Evolutionary conservation across 2,113 vertebrate genomes (phyloP).

Genomic region (Spheniscus mendiculus): DNA sequence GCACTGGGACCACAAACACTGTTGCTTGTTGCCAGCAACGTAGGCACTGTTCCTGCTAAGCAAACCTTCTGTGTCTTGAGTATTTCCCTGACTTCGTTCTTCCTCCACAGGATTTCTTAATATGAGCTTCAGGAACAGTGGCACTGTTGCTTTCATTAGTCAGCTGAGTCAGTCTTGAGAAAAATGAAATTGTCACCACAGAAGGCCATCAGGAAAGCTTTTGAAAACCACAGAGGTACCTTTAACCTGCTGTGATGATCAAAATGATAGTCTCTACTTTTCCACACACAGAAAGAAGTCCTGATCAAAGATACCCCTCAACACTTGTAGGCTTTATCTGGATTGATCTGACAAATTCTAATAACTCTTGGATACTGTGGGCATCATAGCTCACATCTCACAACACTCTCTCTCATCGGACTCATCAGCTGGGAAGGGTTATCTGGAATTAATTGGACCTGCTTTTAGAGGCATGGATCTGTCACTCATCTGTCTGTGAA

Average conservation of each 20-base stretch:
- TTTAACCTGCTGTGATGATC: background rate
- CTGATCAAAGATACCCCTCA: background rate
- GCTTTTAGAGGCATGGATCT: background rate
- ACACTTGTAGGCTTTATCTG: background rate
- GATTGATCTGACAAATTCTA: background rate
- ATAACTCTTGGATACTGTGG: background rate
- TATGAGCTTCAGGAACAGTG: background rate
- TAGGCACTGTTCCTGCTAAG: background rate
- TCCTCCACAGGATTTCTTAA: background rate
- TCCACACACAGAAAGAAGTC: background rate
- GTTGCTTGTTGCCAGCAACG: background rate
- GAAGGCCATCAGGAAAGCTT: background rate
- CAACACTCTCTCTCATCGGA: background rate
- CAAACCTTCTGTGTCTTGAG: background rate
- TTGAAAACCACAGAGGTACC: background rate
- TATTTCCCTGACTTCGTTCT: background rate
- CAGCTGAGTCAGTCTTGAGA: background rate
- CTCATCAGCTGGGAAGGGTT: background rate
- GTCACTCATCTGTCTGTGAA: background rate
- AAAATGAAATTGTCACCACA: background rate
- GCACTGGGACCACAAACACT: background rate
- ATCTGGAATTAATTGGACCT: background rate
- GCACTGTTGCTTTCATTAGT: background rate
- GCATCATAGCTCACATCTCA: background rate
- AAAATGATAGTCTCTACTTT: background rate